Evolutionary conservation across 2,113 vertebrate species (phyloP), one percentile per base, ranked within the genome.

Genomic region (Trichomycterus rosablanca): DNA sequence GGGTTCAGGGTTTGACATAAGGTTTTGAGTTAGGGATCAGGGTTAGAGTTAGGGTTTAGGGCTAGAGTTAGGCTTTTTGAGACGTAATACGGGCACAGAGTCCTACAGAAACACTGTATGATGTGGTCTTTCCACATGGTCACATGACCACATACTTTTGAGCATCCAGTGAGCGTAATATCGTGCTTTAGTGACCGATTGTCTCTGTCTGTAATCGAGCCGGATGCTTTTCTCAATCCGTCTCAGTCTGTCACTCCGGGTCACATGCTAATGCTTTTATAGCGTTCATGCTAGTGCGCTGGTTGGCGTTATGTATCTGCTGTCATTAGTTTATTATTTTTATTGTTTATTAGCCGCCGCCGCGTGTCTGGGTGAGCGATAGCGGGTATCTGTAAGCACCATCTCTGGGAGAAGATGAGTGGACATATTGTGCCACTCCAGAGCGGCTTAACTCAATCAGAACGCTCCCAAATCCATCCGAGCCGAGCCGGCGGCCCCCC

Each of bases 401-500:
- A 9, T 44, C 46, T 63, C 42, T 10, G 44, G 46, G 19, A 42
- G 24, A 35, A 58, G 58, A 62, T 50, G 65, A 71, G 58, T 66
- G 51, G 63, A 71, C 48, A 58, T 60, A 62, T 58, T 71, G 63
- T 62, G 58, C 51, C 63, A 57, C 58, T 60, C 55, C 45, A 56
- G 51, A 68, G 55, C 18, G 11, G 55, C 56, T 68, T 73, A 68
- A 73, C 50, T 39, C 57, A 64, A 73, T 73, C 61, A 50, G 61
- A 59, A 54, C 53, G 44, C 49, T 62, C 71, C 61, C 59, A 73
- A 73, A 68, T 56, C 48, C 62, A 60, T 56, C 59, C 53, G 15
- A 20, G 55, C 50, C 43, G 40, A 43, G 57, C 43, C 12, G 61
- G 3, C 18, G 48, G 32, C 18, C 39, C 71, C 50, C 66, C 1